These are phyloP conservation scores for Xenus cinereus DNA, from an alignment of 2,113 vertebrate species.

Conservation along the genomic window DNA sequence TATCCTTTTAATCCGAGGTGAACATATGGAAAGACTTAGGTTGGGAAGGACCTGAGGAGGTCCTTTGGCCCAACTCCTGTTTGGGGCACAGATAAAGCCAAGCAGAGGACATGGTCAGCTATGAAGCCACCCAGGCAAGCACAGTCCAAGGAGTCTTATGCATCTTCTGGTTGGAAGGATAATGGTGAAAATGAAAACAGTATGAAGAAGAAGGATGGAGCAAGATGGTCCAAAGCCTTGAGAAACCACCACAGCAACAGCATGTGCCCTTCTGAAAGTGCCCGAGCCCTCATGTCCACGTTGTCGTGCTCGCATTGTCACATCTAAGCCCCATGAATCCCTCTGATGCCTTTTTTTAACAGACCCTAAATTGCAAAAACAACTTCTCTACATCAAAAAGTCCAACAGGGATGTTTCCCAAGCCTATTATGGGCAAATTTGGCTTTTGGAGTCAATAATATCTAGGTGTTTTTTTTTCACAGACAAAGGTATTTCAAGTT, in stretches of 20 bases:
- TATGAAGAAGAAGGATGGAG: neutral
- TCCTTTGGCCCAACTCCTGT: neutral
- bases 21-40: neutral
- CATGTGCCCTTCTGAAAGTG: fast-evolving
- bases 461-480: neutral
- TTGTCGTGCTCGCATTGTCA: neutral
- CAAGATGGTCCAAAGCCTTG: neutral
- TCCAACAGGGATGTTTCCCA: neutral
- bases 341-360: neutral
- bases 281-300: fast-evolving
- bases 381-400: neutral
- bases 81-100: neutral
- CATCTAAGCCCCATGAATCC: neutral
- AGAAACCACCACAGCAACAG: neutral
- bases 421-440: neutral
- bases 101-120: fast-evolving
- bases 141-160: neutral
- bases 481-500: neutral
- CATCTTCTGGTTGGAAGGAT: neutral
- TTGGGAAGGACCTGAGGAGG: neutral
- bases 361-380: neutral
- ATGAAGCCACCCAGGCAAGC: neutral
- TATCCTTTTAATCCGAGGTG: neutral
- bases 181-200: neutral
- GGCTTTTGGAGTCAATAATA: neutral